Percentiles rank a stretch among this genome's conserved stretches.
phyloP scores from a whole-genome alignment of 2,113 vertebrate genomes.

The Corvus moneduloides region DNA sequence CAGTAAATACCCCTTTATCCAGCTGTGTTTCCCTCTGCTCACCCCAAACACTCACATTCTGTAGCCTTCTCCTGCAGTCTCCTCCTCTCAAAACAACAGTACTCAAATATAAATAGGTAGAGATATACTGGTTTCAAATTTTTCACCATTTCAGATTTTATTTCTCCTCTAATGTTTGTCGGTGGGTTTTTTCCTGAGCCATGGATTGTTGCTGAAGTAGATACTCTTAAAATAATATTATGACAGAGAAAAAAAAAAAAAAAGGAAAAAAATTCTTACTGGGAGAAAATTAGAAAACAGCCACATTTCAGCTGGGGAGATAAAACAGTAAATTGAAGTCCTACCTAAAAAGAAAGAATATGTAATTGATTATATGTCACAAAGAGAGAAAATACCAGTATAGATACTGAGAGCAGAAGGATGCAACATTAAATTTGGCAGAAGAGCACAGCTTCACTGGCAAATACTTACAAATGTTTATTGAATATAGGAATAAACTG shows the following conservation, averaged over 20 bases:
- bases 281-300: not conserved
- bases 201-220: not conserved
- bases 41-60: not conserved
- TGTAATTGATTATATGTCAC: not conserved
- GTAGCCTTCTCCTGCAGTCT: not conserved
- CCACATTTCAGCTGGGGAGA: not conserved
- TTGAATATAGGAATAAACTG: not conserved
- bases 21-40: not conserved
- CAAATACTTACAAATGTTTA: not conserved
- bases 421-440: not conserved
- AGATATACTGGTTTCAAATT: not conserved
- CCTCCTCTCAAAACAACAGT: not conserved
- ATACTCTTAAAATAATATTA: not conserved
- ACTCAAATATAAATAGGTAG: not conserved
- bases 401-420: not conserved
- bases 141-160: not conserved
- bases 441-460: not conserved
- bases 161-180: not conserved
- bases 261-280: not conserved
- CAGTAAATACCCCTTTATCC: not conserved
- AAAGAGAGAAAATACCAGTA: not conserved
- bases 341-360: not conserved
- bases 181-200: not conserved
- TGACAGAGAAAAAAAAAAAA: not conserved
- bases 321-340: not conserved